Percentiles rank a stretch among this genome's conserved stretches.
Evolutionary conservation across 1,140 invertebrate species (phyloP).

Genomic region (Palaemon carinicauda): DNA sequence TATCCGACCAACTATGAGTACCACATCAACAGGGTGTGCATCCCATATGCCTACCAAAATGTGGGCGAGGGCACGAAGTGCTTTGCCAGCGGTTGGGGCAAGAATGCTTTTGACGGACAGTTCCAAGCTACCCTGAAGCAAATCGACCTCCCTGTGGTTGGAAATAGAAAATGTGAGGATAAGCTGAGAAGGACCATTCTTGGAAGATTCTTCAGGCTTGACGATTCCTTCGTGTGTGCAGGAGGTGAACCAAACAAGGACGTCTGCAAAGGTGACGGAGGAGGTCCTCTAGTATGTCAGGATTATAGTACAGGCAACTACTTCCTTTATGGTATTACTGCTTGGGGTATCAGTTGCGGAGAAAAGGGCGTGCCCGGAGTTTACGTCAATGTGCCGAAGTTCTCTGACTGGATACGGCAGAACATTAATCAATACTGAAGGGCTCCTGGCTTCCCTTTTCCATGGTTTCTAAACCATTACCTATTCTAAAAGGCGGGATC

Average conservation of each 20-base stretch:
- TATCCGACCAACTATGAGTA: conserved; percentile 59
- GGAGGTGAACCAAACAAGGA: conserved; percentile 73
- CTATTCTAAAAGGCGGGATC: no score
- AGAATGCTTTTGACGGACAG: conserved; percentile 89
- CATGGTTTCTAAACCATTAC: no score
- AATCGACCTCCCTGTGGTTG: conserved; percentile 64
- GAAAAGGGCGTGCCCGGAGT: conserved; percentile 64
- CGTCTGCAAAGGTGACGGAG: conserved; percentile 70
- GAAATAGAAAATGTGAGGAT: conserved; percentile 68
- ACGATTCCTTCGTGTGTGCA: conserved; percentile 78
- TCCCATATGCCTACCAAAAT: conserved; percentile 48
- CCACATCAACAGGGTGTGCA: conserved; percentile 62
- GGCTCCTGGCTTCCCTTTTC: no score
- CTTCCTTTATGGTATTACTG: conserved; percentile 62
- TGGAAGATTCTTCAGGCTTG: conserved; percentile 71
- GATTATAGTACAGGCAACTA: conserved; percentile 50
- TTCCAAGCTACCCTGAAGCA: conserved; percentile 87
- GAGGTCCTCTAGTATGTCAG: conserved; percentile 61
- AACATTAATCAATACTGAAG: no score
- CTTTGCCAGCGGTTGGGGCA: conserved; percentile 94
- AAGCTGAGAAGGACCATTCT: conserved; percentile 71
- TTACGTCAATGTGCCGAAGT: conserved; percentile 62
- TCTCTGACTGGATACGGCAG: neutral
- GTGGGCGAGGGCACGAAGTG: conserved; percentile 74
- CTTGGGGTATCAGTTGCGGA: conserved; percentile 65